A percentile compares a stretch with the other conserved stretches of the same genome.
phyloP scores from a whole-genome alignment of 53 echinoderm and acorn worm species.

The Stichopus horrens region DNA sequence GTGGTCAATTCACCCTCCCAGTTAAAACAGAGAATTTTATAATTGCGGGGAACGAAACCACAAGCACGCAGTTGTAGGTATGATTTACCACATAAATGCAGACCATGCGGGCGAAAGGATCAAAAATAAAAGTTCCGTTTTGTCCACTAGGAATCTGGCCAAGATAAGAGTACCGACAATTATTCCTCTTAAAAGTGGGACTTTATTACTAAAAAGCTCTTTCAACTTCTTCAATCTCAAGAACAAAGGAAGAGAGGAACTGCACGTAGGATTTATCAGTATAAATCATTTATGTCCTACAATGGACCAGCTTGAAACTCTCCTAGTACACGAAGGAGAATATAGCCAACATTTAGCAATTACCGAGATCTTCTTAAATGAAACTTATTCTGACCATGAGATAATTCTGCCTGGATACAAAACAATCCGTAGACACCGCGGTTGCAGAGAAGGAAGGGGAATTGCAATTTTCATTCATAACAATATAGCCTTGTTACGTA shows the following conservation, averaged over 20 bases:
- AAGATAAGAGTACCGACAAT: no score
- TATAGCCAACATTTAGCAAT: not conserved
- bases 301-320: constrained; percentile 13
- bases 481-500: not conserved
- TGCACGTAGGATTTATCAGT: not conserved
- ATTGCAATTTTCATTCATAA: not conserved
- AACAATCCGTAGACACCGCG: constrained; percentile 2
- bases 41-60: constrained; percentile 14
- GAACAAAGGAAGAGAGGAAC: no score
- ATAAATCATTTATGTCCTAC: constrained; percentile 23
- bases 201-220: no score
- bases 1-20: no score
- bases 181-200: no score
- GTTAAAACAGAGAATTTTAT: not conserved
- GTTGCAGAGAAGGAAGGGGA: constrained; percentile 3
- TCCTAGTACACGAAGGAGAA: not conserved
- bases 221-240: no score
- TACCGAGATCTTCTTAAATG: constrained; percentile 23
- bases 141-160: not conserved
- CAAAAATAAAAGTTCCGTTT: constrained; percentile 11
- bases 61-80: not conserved
- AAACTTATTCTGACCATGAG: constrained; percentile 5
- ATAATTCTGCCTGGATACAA: constrained; percentile 3
- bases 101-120: not conserved
- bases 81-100: not conserved